These are phyloP conservation scores for Phania funesta DNA, from an alignment of 2,888 invertebrate genomes.

Conservation along the genomic window DNA sequence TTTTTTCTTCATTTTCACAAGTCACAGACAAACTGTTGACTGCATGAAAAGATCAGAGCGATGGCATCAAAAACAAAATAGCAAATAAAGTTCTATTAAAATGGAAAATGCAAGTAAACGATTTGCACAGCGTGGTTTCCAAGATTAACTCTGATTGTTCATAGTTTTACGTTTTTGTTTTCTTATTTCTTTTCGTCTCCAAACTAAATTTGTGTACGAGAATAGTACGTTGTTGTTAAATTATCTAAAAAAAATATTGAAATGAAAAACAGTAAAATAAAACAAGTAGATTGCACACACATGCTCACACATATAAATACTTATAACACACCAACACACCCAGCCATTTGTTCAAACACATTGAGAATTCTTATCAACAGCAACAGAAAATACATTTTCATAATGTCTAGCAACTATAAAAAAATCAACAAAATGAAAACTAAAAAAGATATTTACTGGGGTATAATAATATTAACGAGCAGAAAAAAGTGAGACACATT, in stretches of 20 bases:
- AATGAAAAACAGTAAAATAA: slow-evolving; percentile 11
- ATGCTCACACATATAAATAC: neutral
- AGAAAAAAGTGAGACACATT: slow-evolving; percentile 46
- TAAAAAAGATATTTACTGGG: neutral
- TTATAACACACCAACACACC: neutral
- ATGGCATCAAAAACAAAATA: neutral
- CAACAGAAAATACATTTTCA: slow-evolving; percentile 57
- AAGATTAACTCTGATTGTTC: slow-evolving; percentile 57
- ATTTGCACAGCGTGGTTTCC: slow-evolving; percentile 26
- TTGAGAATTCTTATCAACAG: slow-evolving; percentile 45
- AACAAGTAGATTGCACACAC: neutral
- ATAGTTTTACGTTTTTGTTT: slow-evolving; percentile 14
- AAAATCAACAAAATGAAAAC: neutral
- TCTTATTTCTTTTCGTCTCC: neutral
- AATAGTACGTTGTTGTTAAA: neutral
- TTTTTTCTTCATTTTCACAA: too few species aligned
- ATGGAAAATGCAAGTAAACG: slow-evolving; percentile 5
- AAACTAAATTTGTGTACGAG: neutral
- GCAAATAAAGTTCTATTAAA: neutral
- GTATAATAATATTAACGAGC: neutral
- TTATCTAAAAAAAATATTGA: neutral
- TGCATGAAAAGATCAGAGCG: neutral
- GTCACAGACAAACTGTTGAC: too few species aligned
- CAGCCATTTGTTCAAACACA: neutral
- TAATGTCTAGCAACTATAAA: slow-evolving; percentile 49